phyloP scores from a whole-genome alignment of 2,888 invertebrate genomes.

The Caenorhabditis sp. region DNA sequence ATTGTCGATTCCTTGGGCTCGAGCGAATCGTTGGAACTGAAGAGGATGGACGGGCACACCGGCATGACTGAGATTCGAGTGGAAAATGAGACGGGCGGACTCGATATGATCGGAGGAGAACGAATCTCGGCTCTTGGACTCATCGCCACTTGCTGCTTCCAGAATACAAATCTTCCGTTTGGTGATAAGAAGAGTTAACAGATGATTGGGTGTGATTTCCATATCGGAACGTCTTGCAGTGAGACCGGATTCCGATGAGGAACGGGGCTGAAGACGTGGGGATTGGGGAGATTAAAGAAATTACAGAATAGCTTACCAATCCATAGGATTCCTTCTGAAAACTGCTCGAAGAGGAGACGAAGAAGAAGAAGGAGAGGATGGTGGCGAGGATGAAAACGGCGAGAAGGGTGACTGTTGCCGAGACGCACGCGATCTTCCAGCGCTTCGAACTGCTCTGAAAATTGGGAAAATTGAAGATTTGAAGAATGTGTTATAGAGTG shows the following conservation, averaged over 20 bases:
- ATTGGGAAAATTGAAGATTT: not conserved
- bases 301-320: conserved; percentile 35
- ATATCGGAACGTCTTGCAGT: conserved; percentile 59
- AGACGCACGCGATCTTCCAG: conserved; percentile 64
- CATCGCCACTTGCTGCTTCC: conserved; percentile 75
- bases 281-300: not conserved
- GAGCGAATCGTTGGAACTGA: conserved; percentile 75
- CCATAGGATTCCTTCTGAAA: conserved; percentile 62
- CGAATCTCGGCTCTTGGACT: conserved; percentile 61
- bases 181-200: conserved; percentile 77
- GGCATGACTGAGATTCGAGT: conserved; percentile 78
- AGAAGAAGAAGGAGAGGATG: conserved; percentile 55
- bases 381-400: conserved; percentile 58
- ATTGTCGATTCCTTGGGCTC: conserved; percentile 79
- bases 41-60: conserved; percentile 82
- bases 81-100: conserved; percentile 76
- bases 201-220: conserved; percentile 74
- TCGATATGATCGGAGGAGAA: conserved; percentile 77
- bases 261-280: conserved; percentile 40
- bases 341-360: conserved; percentile 25
- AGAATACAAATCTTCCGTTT: conserved; percentile 78
- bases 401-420: conserved; percentile 57
- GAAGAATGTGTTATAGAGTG: too few species aligned
- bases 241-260: conserved; percentile 35
- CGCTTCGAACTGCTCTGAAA: conserved; percentile 57